Conservation (phyloP, 2,888 invertebrate species). For the Zelleria hepariella region DNA sequence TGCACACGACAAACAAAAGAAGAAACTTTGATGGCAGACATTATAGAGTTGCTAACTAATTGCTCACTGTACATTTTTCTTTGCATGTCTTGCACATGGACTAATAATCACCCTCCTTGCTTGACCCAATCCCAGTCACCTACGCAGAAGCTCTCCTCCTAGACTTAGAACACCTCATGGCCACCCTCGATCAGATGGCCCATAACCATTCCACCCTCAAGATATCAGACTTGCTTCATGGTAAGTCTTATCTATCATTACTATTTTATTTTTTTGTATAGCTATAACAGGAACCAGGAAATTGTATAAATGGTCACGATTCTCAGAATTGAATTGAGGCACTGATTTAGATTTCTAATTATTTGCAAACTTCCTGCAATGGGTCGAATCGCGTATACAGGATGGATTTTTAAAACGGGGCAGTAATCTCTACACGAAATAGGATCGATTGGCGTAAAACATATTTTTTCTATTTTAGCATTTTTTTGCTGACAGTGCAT, state of each 20-base stretch:
- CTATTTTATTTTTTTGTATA: too few relatives aligned
- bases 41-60: not conserved
- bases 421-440: too few relatives aligned
- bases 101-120: conserved; percentile 46
- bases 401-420: too few relatives aligned
- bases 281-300: too few relatives aligned
- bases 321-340: too few relatives aligned
- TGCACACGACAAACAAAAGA: not conserved
- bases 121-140: conserved; percentile 55
- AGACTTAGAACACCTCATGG: conserved; percentile 71
- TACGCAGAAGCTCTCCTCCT: conserved; percentile 70
- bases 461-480: too few relatives aligned
- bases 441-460: too few relatives aligned
- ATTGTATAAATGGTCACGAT: too few relatives aligned
- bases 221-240: conserved; percentile 65
- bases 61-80: conserved; percentile 25
- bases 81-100: conserved; percentile 72
- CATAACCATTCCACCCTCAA: conserved; percentile 66
- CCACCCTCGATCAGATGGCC: conserved; percentile 71
- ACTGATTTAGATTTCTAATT: too few relatives aligned
- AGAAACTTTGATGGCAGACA: not conserved
- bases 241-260: conserved; percentile 38
- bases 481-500: too few relatives aligned
- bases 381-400: too few relatives aligned
- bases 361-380: too few relatives aligned